Base-by-base conservation (phyloP, 2,797 vertebrate genomes). In the Poecilia picta region DNA sequence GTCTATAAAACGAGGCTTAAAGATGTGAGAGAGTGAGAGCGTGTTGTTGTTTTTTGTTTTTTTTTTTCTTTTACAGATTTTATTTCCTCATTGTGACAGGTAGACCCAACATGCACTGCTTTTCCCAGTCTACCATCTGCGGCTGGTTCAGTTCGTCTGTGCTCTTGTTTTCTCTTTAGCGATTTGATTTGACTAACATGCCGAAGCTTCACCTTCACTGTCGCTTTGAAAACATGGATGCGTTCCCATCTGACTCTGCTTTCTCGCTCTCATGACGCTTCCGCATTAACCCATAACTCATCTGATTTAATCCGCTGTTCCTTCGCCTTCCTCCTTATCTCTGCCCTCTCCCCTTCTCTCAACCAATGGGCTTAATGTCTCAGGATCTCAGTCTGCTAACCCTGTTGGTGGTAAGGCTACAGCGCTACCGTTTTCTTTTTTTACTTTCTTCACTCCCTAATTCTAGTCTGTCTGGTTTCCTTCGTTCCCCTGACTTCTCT, bases 331-430 rank as follows among this genome's bases (percentile, higher is more conserved):
- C 94, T 95, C 94, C 95, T 85, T 93, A 95, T 95, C 84, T 90
- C 84, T 91, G 88, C 92, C 91, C 83, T 49, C 80, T 88, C 84
- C 87, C 88, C 73, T 96, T 94, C 94, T 93, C 90, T 88, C 91
- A 90, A 90, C 92, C 92, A 94, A 94, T 94, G 94, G 94, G 93
- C 91, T 94, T 94, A 96, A 96, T 97, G 96, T 96, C 96, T 97
- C 97, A 99, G 98, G 98, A 98, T 98, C 97, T 96, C 97, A 97
- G 94, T 98, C 98, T 95, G 97, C 98, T 97, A 98, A 97, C 96
- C 96, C 97, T 92, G 95, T 97, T 89, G 97, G 97, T 98, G 98
- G 98, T 98, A 99, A 99, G 97, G 97, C 94, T 95, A 95, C 95
- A 91, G 92, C 77, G 91, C 95, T 96, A 95, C 95, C 25, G 64